phyloP scores from a whole-genome alignment of 2,113 vertebrate species.

The Perccottus glenii region DNA sequence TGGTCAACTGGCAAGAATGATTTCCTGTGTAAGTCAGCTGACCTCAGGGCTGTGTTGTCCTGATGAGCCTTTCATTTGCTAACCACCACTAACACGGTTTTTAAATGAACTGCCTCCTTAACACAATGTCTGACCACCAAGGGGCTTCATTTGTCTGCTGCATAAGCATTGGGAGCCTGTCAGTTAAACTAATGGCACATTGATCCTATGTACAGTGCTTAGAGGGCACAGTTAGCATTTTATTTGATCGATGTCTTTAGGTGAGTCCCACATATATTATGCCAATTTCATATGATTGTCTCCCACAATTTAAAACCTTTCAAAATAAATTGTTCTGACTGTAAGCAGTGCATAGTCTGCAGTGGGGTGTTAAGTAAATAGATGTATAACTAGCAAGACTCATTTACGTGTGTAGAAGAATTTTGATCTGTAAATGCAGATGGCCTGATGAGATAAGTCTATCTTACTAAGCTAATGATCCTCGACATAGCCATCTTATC shows the following conservation, averaged over 20 bases:
- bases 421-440: constrained; percentile 12
- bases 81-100: background rate
- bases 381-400: too few species aligned
- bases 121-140: background rate
- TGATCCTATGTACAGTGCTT: constrained; percentile 19
- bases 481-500: constrained; percentile 53
- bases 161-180: background rate
- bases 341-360: background rate
- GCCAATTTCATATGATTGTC: background rate
- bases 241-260: background rate
- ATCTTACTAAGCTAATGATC: constrained; percentile 30
- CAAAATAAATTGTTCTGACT: background rate
- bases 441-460: constrained; percentile 16
- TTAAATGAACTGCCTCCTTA: background rate
- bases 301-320: background rate
- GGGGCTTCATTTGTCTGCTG: constrained; percentile 3
- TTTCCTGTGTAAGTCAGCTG: too few species aligned
- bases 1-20: too few species aligned
- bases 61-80: background rate
- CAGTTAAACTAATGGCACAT: constrained; percentile 18
- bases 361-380: background rate
- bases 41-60: background rate
- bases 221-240: constrained; percentile 3
- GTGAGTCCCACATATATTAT: background rate
- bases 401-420: background rate